Conservation (phyloP, 2,797 vertebrate species). For the Cossypha polioptera region DNA sequence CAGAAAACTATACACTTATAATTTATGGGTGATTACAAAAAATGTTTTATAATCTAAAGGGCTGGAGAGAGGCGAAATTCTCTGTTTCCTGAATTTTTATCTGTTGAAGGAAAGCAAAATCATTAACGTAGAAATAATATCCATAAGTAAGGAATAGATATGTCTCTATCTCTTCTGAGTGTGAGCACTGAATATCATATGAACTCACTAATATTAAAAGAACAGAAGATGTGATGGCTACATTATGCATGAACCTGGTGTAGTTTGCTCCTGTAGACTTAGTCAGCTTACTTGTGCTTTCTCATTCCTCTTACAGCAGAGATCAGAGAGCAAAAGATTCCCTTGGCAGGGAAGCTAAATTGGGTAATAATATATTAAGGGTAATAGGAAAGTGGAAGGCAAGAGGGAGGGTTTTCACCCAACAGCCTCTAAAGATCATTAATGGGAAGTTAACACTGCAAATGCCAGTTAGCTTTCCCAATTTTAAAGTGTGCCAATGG, state of each 20-base stretch:
- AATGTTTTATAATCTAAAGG: background rate
- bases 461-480: background rate
- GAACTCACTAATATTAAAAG: constrained; percentile 28
- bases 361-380: constrained; percentile 21
- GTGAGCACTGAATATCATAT: background rate
- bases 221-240: constrained; percentile 29
- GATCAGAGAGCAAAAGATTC: constrained; percentile 44
- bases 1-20: background rate
- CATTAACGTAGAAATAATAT: constrained; percentile 5
- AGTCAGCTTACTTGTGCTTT: constrained; percentile 35
- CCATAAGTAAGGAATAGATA: background rate
- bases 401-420: background rate
- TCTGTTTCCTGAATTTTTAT: background rate
- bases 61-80: background rate
- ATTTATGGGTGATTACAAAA: background rate
- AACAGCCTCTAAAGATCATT: background rate
- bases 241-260: constrained; percentile 52
- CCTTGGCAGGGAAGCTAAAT: constrained; percentile 17
- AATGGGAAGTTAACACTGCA: background rate
- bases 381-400: background rate
- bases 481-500: background rate
- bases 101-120: background rate
- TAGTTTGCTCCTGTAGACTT: constrained; percentile 26
- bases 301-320: constrained; percentile 12
- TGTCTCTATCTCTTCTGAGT: constrained; percentile 3